Evolutionary conservation across 2,797 vertebrate genomes (phyloP).

Genomic region (Neosilurus mollespiculum): DNA sequence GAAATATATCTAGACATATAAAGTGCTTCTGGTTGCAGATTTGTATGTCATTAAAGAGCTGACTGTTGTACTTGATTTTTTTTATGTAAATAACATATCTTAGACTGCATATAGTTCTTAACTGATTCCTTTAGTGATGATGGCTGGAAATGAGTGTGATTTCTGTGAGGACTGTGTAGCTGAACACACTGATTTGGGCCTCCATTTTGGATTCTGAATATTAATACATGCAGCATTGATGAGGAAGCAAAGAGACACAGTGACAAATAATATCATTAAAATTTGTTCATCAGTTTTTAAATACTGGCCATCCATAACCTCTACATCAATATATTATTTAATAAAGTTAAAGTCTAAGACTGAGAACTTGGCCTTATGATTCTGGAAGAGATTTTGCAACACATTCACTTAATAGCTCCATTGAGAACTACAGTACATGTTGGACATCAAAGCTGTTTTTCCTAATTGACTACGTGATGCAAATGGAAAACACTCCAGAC

Average conservation of each 20-base stretch:
- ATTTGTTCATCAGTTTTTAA: not conserved
- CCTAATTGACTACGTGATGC: not conserved
- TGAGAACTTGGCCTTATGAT: not conserved
- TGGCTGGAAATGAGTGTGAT: not conserved
- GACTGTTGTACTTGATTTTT: not conserved
- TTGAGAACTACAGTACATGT: not conserved
- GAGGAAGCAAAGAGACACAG: not conserved
- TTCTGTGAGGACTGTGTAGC: not conserved
- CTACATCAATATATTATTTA: not conserved
- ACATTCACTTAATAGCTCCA: not conserved
- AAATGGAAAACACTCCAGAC: not conserved
- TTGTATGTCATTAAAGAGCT: too few species aligned
- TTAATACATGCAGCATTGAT: not conserved
- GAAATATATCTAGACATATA: too few species aligned
- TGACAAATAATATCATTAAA: not conserved
- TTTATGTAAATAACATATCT: not conserved
- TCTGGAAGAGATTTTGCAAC: not conserved
- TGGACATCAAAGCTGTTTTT: not conserved
- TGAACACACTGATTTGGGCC: not conserved
- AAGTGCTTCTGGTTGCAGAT: too few species aligned
- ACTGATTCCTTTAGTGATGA: not conserved
- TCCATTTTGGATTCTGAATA: not conserved
- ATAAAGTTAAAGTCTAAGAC: not conserved
- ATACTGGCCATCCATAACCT: not conserved
- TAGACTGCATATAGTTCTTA: not conserved